Evolutionary conservation across 2,888 invertebrate species (phyloP), one percentile per base, ranked within the genome.

Genomic region (Villa cingulata): DNA sequence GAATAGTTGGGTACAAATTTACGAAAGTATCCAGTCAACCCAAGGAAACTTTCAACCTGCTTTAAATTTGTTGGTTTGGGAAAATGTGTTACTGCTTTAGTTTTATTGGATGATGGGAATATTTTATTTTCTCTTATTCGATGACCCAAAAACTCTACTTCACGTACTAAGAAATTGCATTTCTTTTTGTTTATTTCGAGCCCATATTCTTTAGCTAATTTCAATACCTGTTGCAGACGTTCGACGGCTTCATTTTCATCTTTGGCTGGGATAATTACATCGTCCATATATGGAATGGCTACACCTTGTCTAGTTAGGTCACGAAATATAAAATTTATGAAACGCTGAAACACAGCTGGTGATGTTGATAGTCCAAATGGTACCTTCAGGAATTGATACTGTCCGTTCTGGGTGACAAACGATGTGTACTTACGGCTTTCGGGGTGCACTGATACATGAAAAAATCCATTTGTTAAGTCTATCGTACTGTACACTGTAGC

Each of bases 271-370:
- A 55, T 47, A 16, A 58, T 20, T 2, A 58, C 3, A 48, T 59
- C 57, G 34, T 59, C 58, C 48, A 58, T 50, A 42, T 58, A 58
- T 9, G 54, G 43, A 2, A 57, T 20, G 1, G 50, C 41, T 9
- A 45, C 45, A 10, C 51, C 42, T 38, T 48, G 20, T 15, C 45
- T 36, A 3, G 23, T 4, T 39, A 54, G 18, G 9, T 46, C 36
- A 5, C 48, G 49, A 19, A 57, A 45, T 16, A 54, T 46, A 37
- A 49, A 49, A 44, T 55, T 53, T 14, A 57, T 45, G 39, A 46
- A 48, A 14, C 52, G 46, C 36, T 57, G 56, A 37, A 57, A 59
- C 3, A 53, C 49, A 7, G 53, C 48, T 9, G 57, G 57, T 0
- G 55, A 56, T 41, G 58, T 59, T n/a, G 50, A 50, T 2, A 46